Evolutionary conservation across 2,113 vertebrate genomes (phyloP).

Genomic region (Rhipidura dahli): DNA sequence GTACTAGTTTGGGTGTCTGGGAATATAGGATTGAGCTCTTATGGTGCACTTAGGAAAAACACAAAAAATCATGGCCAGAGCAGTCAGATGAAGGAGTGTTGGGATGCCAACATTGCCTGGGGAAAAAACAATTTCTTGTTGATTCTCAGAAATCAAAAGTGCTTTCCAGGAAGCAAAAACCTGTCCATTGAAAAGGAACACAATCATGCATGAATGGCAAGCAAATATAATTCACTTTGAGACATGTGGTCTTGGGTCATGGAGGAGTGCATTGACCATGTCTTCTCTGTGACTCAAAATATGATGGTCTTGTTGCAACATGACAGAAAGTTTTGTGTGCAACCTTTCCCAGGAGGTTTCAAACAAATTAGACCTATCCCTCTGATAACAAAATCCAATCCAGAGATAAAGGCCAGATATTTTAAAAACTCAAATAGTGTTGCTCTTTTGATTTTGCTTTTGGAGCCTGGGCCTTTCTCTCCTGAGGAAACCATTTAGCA

Average conservation of each 20-base stretch:
- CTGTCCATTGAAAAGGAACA: background rate
- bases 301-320: background rate
- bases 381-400: background rate
- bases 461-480: background rate
- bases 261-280: background rate
- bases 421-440: background rate
- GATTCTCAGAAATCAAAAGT: background rate
- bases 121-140: background rate
- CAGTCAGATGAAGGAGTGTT: background rate
- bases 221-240: constrained; percentile 66
- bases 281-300: constrained; percentile 3
- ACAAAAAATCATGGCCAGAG: background rate
- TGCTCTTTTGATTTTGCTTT: background rate
- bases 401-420: background rate
- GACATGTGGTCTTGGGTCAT: constrained; percentile 31
- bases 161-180: constrained; percentile 30
- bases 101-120: background rate
- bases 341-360: constrained; percentile 11
- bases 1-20: background rate
- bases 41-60: background rate
- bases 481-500: background rate
- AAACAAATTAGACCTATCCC: background rate
- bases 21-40: background rate
- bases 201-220: background rate
- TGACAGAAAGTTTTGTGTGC: background rate